Conservation (phyloP, 1,140 invertebrate genomes). For the Archegozetes longisetosus region DNA sequence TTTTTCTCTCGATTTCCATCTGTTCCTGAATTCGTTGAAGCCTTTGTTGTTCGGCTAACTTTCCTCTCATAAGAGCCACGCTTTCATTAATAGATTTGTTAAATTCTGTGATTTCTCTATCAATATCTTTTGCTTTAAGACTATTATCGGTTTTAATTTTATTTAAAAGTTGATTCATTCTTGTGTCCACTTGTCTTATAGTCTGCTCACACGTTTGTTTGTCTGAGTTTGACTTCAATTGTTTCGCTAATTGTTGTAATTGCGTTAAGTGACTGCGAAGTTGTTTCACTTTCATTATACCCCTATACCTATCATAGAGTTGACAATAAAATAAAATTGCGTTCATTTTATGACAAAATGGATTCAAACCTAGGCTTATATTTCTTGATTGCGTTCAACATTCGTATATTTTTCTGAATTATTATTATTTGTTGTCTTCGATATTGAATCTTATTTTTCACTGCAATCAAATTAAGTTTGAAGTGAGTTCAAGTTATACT, state of each 20-base stretch:
- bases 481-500: too few species aligned
- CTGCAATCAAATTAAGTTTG: conserved; percentile 46
- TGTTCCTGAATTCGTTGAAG: conserved; percentile 57
- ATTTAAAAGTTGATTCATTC: conserved; percentile 8
- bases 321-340: neutral
- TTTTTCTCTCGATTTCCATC: conserved; percentile 61
- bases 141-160: neutral
- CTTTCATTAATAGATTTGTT: conserved; percentile 51
- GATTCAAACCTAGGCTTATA: conserved; percentile 43
- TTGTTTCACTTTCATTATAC: conserved; percentile 54
- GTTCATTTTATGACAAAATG: conserved; percentile 10
- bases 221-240: conserved; percentile 44
- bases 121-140: conserved; percentile 38
- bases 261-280: conserved; percentile 37
- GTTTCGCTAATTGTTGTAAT: conserved; percentile 22
- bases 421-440: conserved; percentile 56
- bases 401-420: conserved; percentile 68
- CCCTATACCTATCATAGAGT: conserved; percentile 42
- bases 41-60: conserved; percentile 43
- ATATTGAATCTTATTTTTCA: conserved; percentile 85
- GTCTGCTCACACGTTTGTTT: conserved; percentile 40
- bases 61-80: conserved; percentile 48
- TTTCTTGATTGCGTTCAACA: conserved; percentile 57
- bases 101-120: conserved; percentile 44
- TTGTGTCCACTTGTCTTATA: neutral